These are phyloP conservation scores for Pavo muticus DNA, from an alignment of 2,113 vertebrate genomes.

Conservation along the genomic window DNA sequence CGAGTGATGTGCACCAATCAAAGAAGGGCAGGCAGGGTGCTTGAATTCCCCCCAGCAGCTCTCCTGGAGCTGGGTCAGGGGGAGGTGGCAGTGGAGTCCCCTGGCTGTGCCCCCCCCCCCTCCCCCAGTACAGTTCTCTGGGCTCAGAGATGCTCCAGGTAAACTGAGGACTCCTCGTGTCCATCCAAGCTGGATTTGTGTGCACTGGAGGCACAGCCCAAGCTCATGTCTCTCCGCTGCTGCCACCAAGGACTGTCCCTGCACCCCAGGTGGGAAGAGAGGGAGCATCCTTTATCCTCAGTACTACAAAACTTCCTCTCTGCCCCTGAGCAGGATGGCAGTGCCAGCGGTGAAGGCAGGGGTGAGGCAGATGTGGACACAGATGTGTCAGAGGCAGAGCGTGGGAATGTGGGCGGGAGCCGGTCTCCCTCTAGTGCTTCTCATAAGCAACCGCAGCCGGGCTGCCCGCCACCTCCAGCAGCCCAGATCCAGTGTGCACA, in stretches of 20 bases:
- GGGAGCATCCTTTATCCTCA: background rate
- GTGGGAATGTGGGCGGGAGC: background rate
- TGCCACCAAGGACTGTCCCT: background rate
- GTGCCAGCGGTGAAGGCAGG: background rate
- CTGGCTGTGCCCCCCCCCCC: background rate
- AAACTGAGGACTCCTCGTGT: fast-evolving
- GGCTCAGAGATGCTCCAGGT: fast-evolving
- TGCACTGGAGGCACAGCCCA: background rate
- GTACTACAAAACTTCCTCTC: fast-evolving
- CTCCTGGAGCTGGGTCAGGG: background rate
- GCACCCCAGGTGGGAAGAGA: background rate
- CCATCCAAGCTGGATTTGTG: background rate
- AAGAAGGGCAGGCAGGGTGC: background rate
- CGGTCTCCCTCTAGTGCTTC: constrained; percentile 63
- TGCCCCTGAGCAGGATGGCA: fast-evolving
- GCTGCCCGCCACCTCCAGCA: background rate
- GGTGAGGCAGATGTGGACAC: background rate
- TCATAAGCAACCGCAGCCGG: background rate
- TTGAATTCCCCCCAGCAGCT: background rate
- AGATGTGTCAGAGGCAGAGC: background rate
- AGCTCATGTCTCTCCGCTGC: fast-evolving
- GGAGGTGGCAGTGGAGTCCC: fast-evolving
- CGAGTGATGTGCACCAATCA: fast-evolving
- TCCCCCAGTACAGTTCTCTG: background rate
- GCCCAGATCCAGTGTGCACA: background rate